phyloP scores from a whole-genome alignment of 1,140 invertebrate genomes.

The Aphelinus atriplicis region DNA sequence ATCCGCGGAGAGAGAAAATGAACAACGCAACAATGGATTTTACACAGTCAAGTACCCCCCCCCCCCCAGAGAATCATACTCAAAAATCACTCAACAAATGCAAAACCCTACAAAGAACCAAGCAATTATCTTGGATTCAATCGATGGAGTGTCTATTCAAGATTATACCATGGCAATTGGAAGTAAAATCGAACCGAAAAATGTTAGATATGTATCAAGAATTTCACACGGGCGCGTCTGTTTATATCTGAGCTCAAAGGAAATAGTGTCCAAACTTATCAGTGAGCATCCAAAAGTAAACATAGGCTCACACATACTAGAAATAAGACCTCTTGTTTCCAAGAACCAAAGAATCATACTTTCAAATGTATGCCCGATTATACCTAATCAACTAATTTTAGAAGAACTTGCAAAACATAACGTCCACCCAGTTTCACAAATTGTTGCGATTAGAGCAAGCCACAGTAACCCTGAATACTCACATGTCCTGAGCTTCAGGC shows the following conservation, averaged over 20 bases:
- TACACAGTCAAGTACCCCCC: no score
- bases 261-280: slow-evolving; percentile 24
- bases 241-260: slow-evolving; percentile 34
- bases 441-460: slow-evolving; percentile 11
- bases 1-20: no score
- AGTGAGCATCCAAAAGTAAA: slow-evolving; percentile 26
- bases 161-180: slow-evolving; percentile 24
- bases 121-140: slow-evolving; percentile 25
- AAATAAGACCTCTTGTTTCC: slow-evolving; percentile 33
- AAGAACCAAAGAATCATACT: slow-evolving; percentile 41
- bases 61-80: background rate
- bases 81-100: slow-evolving; percentile 1
- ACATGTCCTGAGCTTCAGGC: slow-evolving; percentile 19
- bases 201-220: slow-evolving; percentile 37
- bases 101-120: slow-evolving; percentile 16
- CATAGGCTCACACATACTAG: slow-evolving; percentile 15
- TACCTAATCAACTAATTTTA: slow-evolving; percentile 33
- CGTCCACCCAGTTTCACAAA: background rate
- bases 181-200: slow-evolving; percentile 19
- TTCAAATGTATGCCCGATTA: slow-evolving; percentile 42
- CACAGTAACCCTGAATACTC: background rate
- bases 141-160: slow-evolving; percentile 6
- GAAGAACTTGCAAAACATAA: background rate
- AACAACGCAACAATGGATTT: no score
- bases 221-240: slow-evolving; percentile 43